Conservation (phyloP, 1,140 invertebrate genomes). For the Chironomus tepperi region DNA sequence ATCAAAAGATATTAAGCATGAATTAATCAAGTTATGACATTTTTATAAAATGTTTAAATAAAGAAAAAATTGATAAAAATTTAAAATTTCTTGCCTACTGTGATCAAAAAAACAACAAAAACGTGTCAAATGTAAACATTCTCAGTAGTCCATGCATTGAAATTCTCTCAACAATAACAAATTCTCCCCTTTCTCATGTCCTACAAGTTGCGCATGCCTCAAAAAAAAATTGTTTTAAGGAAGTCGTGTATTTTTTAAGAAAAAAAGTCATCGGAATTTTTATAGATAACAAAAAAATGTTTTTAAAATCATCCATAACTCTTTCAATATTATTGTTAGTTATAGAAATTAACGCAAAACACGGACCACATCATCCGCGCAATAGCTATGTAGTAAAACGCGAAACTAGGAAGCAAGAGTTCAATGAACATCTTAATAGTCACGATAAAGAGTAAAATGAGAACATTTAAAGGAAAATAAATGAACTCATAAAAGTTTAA, state of each 20-base stretch:
- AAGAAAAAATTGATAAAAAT: not conserved
- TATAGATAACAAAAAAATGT: not conserved
- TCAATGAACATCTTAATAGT: conserved; percentile 54
- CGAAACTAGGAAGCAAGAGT: conserved; percentile 43
- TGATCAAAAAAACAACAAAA: not conserved
- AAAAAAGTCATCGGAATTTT: not conserved
- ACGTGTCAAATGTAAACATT: not conserved
- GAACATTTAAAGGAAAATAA: conserved; percentile 37
- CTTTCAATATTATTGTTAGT: not conserved
- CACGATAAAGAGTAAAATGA: conserved; percentile 51
- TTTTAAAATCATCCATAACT: not conserved
- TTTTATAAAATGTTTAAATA: not conserved
- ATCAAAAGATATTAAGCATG: not conserved
- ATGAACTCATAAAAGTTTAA: not conserved
- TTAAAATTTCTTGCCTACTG: not conserved
- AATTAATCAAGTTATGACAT: not conserved
- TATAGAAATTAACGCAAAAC: not conserved
- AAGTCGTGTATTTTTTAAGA: not conserved
- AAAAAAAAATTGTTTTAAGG: not conserved
- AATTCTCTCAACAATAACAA: not conserved
- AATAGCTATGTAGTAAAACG: conserved; percentile 35
- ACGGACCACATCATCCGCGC: conserved; percentile 58
- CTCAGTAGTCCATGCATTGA: not conserved
- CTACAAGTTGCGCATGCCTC: not conserved
- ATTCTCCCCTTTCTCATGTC: not conserved